These are phyloP conservation scores for Chaitophorus viminalis DNA, from an alignment of 2,888 invertebrate species.

Conservation along the genomic window DNA sequence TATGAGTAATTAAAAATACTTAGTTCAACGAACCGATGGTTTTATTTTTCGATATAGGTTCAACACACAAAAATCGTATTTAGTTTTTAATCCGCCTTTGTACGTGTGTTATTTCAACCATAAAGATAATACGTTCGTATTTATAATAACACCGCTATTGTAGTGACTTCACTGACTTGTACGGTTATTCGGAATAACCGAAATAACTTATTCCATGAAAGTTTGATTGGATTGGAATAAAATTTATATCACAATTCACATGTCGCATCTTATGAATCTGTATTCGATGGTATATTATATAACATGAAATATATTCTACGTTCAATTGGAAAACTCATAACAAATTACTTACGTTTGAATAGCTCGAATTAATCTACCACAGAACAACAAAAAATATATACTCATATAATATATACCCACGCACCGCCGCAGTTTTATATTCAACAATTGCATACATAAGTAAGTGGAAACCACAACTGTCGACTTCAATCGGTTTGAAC, in stretches of 20 bases:
- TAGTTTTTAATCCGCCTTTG: too few relatives aligned
- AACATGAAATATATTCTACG: not conserved
- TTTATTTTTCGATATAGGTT: too few relatives aligned
- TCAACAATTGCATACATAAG: not conserved
- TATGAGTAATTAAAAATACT: too few relatives aligned
- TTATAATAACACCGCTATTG: too few relatives aligned
- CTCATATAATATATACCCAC: not conserved
- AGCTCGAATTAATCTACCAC: not conserved
- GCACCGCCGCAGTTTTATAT: not conserved
- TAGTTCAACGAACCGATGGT: too few relatives aligned
- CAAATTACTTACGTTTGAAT: not conserved
- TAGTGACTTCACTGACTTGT: too few relatives aligned
- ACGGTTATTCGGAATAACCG: too few relatives aligned
- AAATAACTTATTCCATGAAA: too few relatives aligned
- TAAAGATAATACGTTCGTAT: too few relatives aligned
- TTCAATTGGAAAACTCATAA: constrained; percentile 1
- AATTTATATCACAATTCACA: not conserved
- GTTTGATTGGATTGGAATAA: not conserved
- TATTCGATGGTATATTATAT: not conserved
- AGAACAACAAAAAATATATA: not conserved
- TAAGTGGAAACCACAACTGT: not conserved
- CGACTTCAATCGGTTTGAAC: not conserved
- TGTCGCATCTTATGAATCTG: not conserved
- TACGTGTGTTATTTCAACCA: too few relatives aligned
- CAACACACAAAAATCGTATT: too few relatives aligned